Conservation (phyloP, 1,140 invertebrate species). For the Drosophila ohnishii region DNA sequence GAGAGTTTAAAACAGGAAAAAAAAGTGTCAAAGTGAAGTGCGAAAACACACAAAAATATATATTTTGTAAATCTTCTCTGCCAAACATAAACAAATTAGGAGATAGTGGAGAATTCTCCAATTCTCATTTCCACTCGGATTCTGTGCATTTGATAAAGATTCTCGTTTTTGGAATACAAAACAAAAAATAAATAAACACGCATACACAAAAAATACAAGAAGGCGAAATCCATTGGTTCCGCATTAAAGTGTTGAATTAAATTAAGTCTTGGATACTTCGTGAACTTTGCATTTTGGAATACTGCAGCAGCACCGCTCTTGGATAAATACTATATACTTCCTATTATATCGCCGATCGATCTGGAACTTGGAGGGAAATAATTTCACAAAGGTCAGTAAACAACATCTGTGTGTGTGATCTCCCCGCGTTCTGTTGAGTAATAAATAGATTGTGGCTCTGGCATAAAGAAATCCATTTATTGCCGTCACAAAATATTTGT, state of each 20-base stretch:
- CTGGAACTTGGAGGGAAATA: conserved; percentile 18
- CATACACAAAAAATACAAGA: conserved; percentile 11
- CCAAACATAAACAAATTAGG: conserved; percentile 31
- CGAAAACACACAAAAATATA: conserved; percentile 22
- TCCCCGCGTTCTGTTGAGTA: conserved; percentile 16
- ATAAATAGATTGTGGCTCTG: conserved; percentile 29
- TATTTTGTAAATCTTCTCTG: conserved; percentile 20
- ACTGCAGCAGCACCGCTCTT: conserved; percentile 26
- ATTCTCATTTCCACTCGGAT: conserved; percentile 12
- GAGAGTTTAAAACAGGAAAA: conserved; percentile 18
- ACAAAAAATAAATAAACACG: conserved; percentile 2
- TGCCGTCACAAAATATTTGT: conserved; percentile 37
- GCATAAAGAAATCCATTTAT: conserved; percentile 36
- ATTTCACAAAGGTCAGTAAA: conserved; percentile 42
- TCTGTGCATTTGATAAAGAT: conserved; percentile 35
- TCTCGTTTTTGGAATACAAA: conserved; percentile 27
- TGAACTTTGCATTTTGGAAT: conserved; percentile 47
- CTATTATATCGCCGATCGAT: conserved; percentile 12
- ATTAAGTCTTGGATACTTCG: conserved; percentile 33
- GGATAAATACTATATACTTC: conserved; percentile 27
- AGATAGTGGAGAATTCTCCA: conserved; percentile 5
- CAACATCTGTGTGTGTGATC: conserved; percentile 21
- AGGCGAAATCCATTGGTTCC: conserved; percentile 42
- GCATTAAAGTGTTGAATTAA: conserved; percentile 50
- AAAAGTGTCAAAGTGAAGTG: conserved; percentile 66